Base-by-base conservation (phyloP, 2,113 vertebrate genomes). In the Petroica traversi region DNA sequence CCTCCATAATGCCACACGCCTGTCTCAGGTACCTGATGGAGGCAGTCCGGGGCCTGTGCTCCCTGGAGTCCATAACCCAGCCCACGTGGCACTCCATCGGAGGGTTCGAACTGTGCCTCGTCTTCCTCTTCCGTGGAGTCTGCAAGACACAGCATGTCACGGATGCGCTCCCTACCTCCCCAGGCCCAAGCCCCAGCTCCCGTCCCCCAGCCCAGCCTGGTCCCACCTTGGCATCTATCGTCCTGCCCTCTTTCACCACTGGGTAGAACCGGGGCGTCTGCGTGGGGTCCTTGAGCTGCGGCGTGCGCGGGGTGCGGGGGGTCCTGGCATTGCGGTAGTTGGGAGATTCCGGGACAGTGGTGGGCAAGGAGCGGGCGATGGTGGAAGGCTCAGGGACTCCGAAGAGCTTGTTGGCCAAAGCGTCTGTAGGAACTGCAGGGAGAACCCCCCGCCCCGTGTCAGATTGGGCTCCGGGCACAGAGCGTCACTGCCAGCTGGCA, bases 11-110 rank as follows among this genome's bases (percentile, higher is more conserved):
- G 24, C 31, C 1, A 0, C 23, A 59, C 2, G 5, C 49, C 29
- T 4, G 1, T 22, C 28, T 40, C 49, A 2, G 7, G 49, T 97
- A 99, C 99, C 99, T 99, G 97, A 99, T 99, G 3, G 99, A 99
- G 64, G 99, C 98, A 2, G 99, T 99, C 43, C 99, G 98, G 25
- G 99, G 99, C 58, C 99, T 98, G 94, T 99, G 99, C 87, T 99
- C 99, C 38, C 99, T 98, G 25, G 99, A 99, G 96, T 99, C 99
- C 99, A 99, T 99, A 88, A 99, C 99, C 99, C 99, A 99, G 92
- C 99, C 99, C 15, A 99, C 99, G 0, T 99, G 99, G 88, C 99
- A 99, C 97, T 99, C 99, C 98, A 99, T 97, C 2, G 99, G 99
- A 0, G 99, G 99, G 95, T 99, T 99, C 0, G 99, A 99, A 97